These are phyloP conservation scores for Drosophila chauvacae DNA, from an alignment of 1,140 invertebrate genomes.

Conservation along the genomic window DNA sequence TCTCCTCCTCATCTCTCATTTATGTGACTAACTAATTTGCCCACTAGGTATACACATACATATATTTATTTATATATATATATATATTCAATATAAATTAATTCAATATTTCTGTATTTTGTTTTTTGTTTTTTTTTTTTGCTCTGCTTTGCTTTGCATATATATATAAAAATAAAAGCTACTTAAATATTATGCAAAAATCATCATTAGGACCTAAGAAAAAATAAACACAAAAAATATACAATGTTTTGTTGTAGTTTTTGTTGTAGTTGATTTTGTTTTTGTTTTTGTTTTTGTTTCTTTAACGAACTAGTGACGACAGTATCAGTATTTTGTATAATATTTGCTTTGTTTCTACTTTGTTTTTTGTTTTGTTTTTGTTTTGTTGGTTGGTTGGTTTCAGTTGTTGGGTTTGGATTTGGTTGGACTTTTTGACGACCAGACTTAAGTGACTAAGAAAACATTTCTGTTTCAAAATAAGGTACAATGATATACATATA, in stretches of 20 bases:
- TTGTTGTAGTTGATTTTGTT: conserved; percentile 20
- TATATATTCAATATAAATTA: conserved; percentile 62
- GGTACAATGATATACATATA: conserved; percentile 75
- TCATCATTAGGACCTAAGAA: conserved; percentile 55
- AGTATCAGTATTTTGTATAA: conserved; percentile 42
- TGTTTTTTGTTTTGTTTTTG: conserved; percentile 12
- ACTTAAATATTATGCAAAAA: conserved; percentile 79
- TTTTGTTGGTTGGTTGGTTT: conserved; percentile 64
- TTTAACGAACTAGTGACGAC: conserved; percentile 67
- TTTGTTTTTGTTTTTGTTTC: conserved; percentile 42
- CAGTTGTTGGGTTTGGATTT: conserved; percentile 58
- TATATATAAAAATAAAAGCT: conserved; percentile 67
- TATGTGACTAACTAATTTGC: conserved; percentile 70
- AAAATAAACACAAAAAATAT: conserved; percentile 53
- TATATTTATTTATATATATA: conserved; percentile 23
- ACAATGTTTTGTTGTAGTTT: conserved; percentile 50
- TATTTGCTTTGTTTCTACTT: conserved; percentile 35
- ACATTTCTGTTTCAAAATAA: conserved; percentile 77
- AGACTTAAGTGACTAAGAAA: conserved; percentile 78
- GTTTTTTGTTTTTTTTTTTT: conserved; percentile 30
- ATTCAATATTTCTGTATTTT: conserved; percentile 60
- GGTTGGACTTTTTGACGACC: conserved; percentile 59
- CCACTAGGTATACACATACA: conserved; percentile 30
- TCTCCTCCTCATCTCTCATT: conserved; percentile 46
- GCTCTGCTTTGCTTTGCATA: conserved; percentile 67